Conservation (phyloP, 2,113 vertebrate genomes). For the Callaeas wilsoni region DNA sequence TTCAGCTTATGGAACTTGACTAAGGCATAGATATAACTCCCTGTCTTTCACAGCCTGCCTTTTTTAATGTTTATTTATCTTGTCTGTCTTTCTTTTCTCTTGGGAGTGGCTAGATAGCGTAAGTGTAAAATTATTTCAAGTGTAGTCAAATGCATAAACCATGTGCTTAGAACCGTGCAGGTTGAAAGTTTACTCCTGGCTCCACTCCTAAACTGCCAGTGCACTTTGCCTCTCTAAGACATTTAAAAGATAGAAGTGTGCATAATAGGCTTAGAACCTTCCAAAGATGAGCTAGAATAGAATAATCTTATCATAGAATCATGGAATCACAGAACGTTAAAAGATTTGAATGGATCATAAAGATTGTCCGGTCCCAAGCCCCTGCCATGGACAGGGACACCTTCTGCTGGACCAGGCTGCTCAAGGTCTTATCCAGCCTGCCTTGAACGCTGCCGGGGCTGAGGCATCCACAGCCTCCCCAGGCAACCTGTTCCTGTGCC, state of each 20-base stretch:
- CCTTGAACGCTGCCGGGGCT: background rate
- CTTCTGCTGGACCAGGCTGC: background rate
- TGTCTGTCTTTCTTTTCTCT: background rate
- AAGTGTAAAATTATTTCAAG: background rate
- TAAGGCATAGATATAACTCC: background rate
- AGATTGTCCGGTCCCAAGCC: background rate
- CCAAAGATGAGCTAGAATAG: background rate
- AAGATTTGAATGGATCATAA: background rate
- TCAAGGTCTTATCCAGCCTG: background rate
- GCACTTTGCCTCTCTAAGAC: background rate
- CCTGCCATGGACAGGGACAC: too few species aligned
- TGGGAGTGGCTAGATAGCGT: background rate
- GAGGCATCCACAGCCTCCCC: background rate
- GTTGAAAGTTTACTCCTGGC: background rate
- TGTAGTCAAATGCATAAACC: background rate
- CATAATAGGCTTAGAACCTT: background rate
- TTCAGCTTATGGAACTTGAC: background rate
- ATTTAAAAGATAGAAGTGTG: background rate
- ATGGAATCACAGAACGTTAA: background rate
- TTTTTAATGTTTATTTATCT: background rate
- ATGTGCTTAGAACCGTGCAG: background rate
- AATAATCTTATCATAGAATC: background rate
- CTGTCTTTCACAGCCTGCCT: background rate
- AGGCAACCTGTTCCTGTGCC: background rate
- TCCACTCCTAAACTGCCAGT: background rate